These are phyloP conservation scores for Sinopyrophorus schimmeli DNA, from an alignment of 2,888 invertebrate species.

Conservation along the genomic window DNA sequence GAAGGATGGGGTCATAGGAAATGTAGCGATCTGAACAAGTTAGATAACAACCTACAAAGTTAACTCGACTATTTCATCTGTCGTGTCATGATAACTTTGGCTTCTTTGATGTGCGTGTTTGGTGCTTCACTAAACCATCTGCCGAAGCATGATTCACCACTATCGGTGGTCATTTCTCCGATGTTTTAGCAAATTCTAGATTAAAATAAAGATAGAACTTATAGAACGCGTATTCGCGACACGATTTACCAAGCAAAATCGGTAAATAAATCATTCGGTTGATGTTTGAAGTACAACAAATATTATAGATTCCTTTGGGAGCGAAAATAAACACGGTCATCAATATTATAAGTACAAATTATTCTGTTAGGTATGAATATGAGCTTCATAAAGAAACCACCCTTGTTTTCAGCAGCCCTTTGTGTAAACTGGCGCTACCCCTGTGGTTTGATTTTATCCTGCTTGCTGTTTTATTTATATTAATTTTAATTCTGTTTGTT, in stretches of 20 bases:
- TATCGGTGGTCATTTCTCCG: slow-evolving; percentile 48
- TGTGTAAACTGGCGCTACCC: slow-evolving; percentile 46
- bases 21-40: slow-evolving; percentile 32
- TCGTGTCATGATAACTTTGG: slow-evolving; percentile 38
- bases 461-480: slow-evolving; percentile 48
- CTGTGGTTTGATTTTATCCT: slow-evolving; percentile 51
- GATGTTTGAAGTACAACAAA: no score
- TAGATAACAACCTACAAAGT: slow-evolving; percentile 33
- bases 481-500: slow-evolving; percentile 52
- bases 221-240: no score
- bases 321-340: slow-evolving; percentile 47
- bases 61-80: slow-evolving; percentile 46
- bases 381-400: slow-evolving; percentile 27
- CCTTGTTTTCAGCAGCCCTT: slow-evolving; percentile 38
- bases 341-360: no score
- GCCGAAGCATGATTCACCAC: slow-evolving; percentile 48
- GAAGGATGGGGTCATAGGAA: slow-evolving; percentile 27
- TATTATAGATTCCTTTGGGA: slow-evolving; percentile 37
- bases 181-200: slow-evolving; percentile 22
- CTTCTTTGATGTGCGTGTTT: slow-evolving; percentile 37
- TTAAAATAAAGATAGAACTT: neutral
- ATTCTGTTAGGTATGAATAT: no score
- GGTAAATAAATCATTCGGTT: no score
- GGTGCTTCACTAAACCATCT: slow-evolving; percentile 46
- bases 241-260: neutral